Evolutionary conservation across 2,888 invertebrate species (phyloP), one percentile per base, ranked within the genome.

Genomic region (Dendrolimus pini): DNA sequence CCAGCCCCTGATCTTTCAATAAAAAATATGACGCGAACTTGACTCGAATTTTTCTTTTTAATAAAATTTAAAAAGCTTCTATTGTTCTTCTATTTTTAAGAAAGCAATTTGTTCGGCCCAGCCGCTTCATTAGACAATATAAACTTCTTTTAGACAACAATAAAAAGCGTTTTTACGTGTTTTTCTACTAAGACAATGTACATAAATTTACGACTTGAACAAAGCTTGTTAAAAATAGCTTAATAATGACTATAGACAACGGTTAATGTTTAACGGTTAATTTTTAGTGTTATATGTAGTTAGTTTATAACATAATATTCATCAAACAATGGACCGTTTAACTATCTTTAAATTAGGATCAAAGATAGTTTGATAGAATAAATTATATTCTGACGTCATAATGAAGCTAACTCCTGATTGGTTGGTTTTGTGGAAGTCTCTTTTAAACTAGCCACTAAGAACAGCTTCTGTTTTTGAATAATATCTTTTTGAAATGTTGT

Each of bases 71-170:
- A 58, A 41, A 55, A 52, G 41, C 30, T 61, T 54, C 56, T 57
- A 57, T 57, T 60, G 62, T 63, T 58, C 47, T 47, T 59, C 55
- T 60, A 53, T 58, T 77, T 77, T 76, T 65, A 69, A 72, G 72
- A 72, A 67, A 69, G 63, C 75, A 71, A 76, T 78, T 68, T 63
- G 67, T 70, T 71, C 66, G 75, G 72, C 65, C 68, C 68, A 62
- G 65, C 61, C 59, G 63, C 69, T 72, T 73, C 77, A 73, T 77
- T 77, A 74, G 70, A 77, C 74, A 72, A 70, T 77, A 78, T 78
- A 81, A 83, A 82, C 80, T 80, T 74, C 80, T 82, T 85, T 84
- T 83, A 82, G 79, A 79, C 78, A 78, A 85, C 84, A 85, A 85
- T 86, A 85, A 86, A 78, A 77, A 77, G 65, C 58, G 73, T 72